phyloP scores from a whole-genome alignment of 2,113 vertebrate genomes.

The Myotis davidii region DNA sequence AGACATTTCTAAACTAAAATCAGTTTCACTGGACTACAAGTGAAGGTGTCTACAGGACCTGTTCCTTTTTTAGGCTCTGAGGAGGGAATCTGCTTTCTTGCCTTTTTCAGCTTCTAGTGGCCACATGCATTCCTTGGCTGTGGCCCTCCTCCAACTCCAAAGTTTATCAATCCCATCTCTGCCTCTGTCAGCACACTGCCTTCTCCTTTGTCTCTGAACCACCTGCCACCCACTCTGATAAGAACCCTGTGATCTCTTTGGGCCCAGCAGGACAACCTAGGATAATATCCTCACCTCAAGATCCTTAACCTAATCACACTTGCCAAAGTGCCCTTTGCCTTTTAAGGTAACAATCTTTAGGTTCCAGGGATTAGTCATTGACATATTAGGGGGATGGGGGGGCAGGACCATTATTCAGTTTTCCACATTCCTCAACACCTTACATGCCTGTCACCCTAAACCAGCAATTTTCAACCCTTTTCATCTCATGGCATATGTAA shows the following conservation, averaged over 20 bases:
- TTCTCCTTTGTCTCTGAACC: not conserved
- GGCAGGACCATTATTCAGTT: not conserved
- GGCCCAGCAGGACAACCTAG: not conserved
- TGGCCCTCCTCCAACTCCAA: not conserved
- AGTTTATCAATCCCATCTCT: not conserved
- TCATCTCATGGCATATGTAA: not conserved
- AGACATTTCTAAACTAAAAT: not conserved
- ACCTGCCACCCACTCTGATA: not conserved
- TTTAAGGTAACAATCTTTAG: not conserved
- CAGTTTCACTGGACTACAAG: not conserved
- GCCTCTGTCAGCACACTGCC: not conserved
- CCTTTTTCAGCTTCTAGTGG: not conserved
- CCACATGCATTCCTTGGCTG: not conserved
- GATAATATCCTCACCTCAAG: not conserved
- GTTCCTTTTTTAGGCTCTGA: not conserved
- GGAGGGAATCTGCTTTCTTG: not conserved
- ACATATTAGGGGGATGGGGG: not conserved
- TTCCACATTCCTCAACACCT: not conserved
- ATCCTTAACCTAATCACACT: not conserved
- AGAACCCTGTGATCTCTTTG: not conserved
- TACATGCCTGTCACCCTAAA: not conserved
- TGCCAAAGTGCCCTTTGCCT: not conserved
- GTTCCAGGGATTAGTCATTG: not conserved
- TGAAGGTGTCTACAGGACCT: not conserved
- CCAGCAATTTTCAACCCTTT: not conserved